phyloP scores from a whole-genome alignment of 2,113 vertebrate genomes.

The Platichthys flesus region DNA sequence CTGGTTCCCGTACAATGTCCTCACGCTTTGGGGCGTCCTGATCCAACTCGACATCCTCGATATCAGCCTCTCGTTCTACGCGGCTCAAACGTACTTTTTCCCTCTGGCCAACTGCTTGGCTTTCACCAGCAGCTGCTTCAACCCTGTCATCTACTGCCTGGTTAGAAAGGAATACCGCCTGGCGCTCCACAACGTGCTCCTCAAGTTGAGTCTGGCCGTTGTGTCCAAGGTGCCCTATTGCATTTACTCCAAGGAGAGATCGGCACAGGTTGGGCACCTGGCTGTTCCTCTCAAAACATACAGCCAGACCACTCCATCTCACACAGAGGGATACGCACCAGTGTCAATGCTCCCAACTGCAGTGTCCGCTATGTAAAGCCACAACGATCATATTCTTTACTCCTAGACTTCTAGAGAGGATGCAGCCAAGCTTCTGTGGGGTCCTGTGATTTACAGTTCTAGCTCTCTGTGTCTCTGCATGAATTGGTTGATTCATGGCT shows the following conservation, averaged over 20 bases:
- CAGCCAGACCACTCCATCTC: constrained; percentile 62
- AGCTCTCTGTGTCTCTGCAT: too few species aligned
- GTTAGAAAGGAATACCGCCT: constrained; percentile 78
- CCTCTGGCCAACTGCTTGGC: constrained; percentile 83
- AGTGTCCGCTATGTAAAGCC: constrained; percentile 26
- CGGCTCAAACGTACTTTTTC: constrained; percentile 81
- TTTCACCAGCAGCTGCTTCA: constrained; percentile 83
- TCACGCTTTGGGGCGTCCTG: constrained; percentile 77
- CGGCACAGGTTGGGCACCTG: constrained; percentile 45
- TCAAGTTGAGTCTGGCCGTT: constrained; percentile 65
- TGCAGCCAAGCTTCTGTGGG: too few species aligned
- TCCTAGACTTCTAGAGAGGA: too few species aligned
- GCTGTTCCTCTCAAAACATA: constrained; percentile 63
- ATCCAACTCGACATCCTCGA: constrained; percentile 79
- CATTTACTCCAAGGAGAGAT: background rate
- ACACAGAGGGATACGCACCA: constrained; percentile 35
- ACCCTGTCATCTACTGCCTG: constrained; percentile 84
- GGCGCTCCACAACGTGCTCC: constrained; percentile 69
- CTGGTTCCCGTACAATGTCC: constrained; percentile 84
- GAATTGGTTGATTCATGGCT: too few species aligned
- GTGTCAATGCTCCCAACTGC: constrained; percentile 54
- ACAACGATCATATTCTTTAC: background rate
- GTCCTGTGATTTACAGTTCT: too few species aligned
- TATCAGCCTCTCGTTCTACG: constrained; percentile 73
- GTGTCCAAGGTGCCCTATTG: constrained; percentile 64